A percentile compares a stretch with the other conserved stretches of the same genome.
Evolutionary conservation across 2,113 vertebrate species (phyloP).

Genomic region (Mustela lutreola): DNA sequence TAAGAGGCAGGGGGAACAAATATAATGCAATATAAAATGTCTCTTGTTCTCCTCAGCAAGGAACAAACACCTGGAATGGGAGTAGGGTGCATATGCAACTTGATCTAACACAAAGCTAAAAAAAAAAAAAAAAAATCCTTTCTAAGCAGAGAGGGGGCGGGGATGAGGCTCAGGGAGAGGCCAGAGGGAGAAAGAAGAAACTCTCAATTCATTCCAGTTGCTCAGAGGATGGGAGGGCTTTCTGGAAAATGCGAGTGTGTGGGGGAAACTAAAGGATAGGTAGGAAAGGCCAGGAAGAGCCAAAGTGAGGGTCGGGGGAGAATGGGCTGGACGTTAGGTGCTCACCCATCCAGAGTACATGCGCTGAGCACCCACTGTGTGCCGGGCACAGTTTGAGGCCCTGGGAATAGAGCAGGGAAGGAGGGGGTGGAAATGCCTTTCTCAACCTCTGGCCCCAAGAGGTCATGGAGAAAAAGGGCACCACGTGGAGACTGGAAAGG

Average conservation of each 20-base stretch:
- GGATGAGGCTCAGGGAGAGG: background rate
- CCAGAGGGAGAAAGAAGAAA: background rate
- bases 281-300: background rate
- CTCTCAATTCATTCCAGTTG: background rate
- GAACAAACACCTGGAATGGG: background rate
- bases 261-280: background rate
- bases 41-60: background rate
- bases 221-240: background rate
- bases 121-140: background rate
- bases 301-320: accelerated
- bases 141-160: background rate
- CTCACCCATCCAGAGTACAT: background rate
- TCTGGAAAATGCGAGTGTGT: background rate
- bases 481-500: background rate
- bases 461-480: background rate
- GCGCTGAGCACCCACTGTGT: background rate
- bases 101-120: background rate
- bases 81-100: background rate
- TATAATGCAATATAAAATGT: background rate
- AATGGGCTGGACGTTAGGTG: background rate
- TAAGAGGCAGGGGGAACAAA: background rate
- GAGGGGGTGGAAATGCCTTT: background rate
- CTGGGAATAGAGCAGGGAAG: background rate
- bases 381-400: background rate
- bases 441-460: background rate